Base-by-base conservation (phyloP, 2,888 invertebrate species). In the Malthinus seriepunctatus region DNA sequence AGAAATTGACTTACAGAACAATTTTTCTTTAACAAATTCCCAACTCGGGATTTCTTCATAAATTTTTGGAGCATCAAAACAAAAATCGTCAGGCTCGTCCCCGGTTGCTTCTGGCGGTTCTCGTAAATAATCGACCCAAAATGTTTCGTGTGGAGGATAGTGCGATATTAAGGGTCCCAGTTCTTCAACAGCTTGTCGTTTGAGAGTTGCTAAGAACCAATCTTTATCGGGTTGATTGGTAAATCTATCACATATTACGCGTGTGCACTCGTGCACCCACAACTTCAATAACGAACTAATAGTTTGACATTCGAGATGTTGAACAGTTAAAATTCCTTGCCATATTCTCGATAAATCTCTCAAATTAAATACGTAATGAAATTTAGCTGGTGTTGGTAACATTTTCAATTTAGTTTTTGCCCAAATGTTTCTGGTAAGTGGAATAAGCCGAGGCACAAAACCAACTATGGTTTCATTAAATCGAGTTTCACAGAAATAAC, bases 361-460 rank as follows among this genome's bases (percentile, higher is more conserved):
- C 65, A 95, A 82, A 79, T 95, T 95, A 75, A 95, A 95, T 8
- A 95, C 88, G 73, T 95, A 95, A 76, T 95, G 95, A 74, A 95
- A 95, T 76, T 95, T 95, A 0, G 94, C 92, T 10, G 95, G 95
- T 0, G 95, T 95, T 1, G 95, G 95, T 58, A 95, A 77, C 93
- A 95, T 91, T 82, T 90, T 91, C 0, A 83, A 79, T 81, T 95
- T 95, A 0, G 91, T 89, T 72, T 87, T 85, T 75, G 93, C 91
- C 95, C 94, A 95, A 59, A 93, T 79, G n/a, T 86, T 77, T 58
- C 95, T 83, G 0, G 94, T 94, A 3, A 91, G 79, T 0, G 90
- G 86, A 9, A 95, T 86, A n/a, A 95, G 77, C 65, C 81, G 80
- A 0, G 89, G 88, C 65, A 91, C 78, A 64, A 91, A 85, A 0